Evolutionary conservation across 2,888 invertebrate species (phyloP).

Genomic region (Spisula subtruncata): DNA sequence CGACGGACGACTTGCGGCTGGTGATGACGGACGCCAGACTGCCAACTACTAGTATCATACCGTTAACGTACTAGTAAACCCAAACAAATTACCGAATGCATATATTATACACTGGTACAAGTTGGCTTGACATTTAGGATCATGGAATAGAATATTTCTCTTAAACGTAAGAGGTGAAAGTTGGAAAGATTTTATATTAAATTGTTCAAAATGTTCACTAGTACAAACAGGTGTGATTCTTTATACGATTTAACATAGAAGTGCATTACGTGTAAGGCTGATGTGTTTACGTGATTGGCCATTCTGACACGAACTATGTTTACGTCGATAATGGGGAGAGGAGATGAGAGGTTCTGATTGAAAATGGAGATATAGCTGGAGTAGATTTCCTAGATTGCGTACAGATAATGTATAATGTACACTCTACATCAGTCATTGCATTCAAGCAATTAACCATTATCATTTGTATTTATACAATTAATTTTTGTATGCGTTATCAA

Average conservation of each 20-base stretch:
- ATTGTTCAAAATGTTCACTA: neutral
- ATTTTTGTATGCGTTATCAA: constrained; percentile 13
- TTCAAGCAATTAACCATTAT: constrained; percentile 46
- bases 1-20: too few species aligned
- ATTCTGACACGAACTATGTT: constrained; percentile 64
- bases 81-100: too few species aligned
- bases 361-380: constrained; percentile 32
- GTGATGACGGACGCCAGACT: too few species aligned
- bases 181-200: constrained; percentile 10
- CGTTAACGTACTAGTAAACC: too few species aligned
- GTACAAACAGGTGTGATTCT: constrained; percentile 33
- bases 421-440: constrained; percentile 43
- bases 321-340: constrained; percentile 61
- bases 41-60: too few species aligned
- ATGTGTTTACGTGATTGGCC: constrained; percentile 62
- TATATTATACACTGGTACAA: too few species aligned
- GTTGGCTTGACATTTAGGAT: too few species aligned
- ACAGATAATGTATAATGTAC: neutral
- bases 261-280: constrained; percentile 47
- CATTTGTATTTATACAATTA: constrained; percentile 44
- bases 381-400: constrained; percentile 30
- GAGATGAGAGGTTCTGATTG: constrained; percentile 45
- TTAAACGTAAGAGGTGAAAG: neutral
- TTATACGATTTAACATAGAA: constrained; percentile 13
- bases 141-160: neutral